Base-by-base conservation (phyloP, 2,888 invertebrate species). In the Stratiomys singularior region DNA sequence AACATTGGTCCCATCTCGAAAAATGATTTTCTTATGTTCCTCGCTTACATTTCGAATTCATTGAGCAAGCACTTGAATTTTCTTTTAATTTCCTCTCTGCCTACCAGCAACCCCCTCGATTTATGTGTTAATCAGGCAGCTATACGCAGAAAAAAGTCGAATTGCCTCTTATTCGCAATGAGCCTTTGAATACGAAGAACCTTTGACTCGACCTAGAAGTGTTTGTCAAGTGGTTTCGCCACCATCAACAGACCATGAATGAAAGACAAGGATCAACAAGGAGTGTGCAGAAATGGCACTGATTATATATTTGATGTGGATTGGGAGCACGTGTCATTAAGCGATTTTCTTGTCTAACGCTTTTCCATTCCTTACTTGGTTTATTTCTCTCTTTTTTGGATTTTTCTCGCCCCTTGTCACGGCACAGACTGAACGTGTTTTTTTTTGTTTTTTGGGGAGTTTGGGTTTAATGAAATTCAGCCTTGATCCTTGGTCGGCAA, bases 301-400 rank as follows among this genome's bases (percentile, higher is more conserved):
- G 69, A 69, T 47, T 67, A 67, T 67, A 25, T 0, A 15, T 46
- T 69, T 69, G 47, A 69, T 69, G 69, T 69, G 46, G 69, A 69
- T 69, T 69, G 47, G 4, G 11, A 30, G 69, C 69, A 69, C 69
- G 69, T 69, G 69, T 47, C 69, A 69, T 69, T 69, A 69, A 47
- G 47, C 47, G 69, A 46, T 69, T 69, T 69, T 46, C 46, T 15
- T 47, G 21, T 69, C 64, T 64, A 64, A n/a, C 64, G 58, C 58
- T 9, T 25, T 60, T 25, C 23, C 56, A n/a, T 56, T 56, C 25
- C 13, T 25, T 60, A 9, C n/a, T 52, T 60, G 3, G 23, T 60
- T 23, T 60, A 3, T 7, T 60, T 60, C 4, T 52, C 52, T 13
- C 15, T 4, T 9, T 52, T 4, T 13, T 52, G 37, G 37, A 37